Conservation (phyloP, 2,113 vertebrate genomes). For the Phylloscopus trochiloides region DNA sequence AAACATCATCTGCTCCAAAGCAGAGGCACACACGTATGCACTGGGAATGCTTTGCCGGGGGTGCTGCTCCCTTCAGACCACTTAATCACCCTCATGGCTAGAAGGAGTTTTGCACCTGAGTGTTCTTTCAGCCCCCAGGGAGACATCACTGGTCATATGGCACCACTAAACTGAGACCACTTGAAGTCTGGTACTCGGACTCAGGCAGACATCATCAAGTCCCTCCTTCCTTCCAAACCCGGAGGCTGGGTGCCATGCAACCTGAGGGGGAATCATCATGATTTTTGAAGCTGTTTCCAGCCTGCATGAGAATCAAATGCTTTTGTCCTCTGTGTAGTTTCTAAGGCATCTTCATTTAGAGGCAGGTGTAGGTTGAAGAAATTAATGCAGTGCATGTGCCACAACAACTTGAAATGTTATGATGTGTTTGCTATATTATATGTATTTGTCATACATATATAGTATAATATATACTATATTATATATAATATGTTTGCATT, state of each 20-base stretch:
- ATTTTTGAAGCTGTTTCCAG: neutral
- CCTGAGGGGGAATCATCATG: no score
- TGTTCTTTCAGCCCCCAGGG: neutral
- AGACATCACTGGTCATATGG: neutral
- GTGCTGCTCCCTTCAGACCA: neutral
- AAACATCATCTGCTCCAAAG: neutral
- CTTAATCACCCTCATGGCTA: neutral
- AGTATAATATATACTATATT: no score
- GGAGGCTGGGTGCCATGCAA: accelerated
- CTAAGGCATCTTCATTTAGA: neutral
- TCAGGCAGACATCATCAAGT: accelerated
- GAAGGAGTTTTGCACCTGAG: neutral
- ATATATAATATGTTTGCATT: no score
- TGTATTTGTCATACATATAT: no score
- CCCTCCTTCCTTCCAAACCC: neutral
- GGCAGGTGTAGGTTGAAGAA: neutral
- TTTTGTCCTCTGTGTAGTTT: neutral
- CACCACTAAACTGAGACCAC: neutral
- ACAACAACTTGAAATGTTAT: no score
- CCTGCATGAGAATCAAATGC: neutral
- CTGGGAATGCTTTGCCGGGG: accelerated
- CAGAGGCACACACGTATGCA: accelerated
- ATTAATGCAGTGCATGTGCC: neutral
- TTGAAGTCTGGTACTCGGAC: neutral
- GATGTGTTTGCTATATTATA: no score